A percentile compares a stretch with the other conserved stretches of the same genome.
Conservation (phyloP, 2,113 vertebrate genomes). For the Zosterops lateralis region DNA sequence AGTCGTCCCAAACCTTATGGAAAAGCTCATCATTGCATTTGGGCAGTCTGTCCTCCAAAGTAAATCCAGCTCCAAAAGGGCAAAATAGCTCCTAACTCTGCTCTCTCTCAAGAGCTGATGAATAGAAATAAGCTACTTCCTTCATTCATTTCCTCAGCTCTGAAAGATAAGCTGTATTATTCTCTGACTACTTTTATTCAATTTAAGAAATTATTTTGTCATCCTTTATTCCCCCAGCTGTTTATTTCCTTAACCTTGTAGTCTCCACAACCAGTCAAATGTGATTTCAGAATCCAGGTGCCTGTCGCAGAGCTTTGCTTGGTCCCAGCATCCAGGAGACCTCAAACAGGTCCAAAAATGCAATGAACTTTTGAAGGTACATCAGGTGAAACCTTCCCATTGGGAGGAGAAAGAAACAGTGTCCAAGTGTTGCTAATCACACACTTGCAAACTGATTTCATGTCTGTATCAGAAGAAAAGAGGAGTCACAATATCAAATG, state of each 20-base stretch:
- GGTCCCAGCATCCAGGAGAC: neutral
- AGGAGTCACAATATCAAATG: neutral
- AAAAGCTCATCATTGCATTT: neutral
- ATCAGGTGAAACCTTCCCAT: neutral
- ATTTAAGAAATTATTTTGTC: neutral
- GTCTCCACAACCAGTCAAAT: accelerated
- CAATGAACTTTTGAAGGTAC: neutral
- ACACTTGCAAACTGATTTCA: neutral
- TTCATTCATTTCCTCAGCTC: neutral
- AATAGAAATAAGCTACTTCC: neutral
- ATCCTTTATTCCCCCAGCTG: neutral
- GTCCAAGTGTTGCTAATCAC: neutral
- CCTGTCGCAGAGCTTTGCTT: neutral
- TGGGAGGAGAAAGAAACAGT: neutral
- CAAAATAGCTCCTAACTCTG: neutral
- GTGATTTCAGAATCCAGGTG: neutral
- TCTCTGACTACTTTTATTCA: neutral
- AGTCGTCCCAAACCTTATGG: neutral
- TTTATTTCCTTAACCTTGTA: neutral
- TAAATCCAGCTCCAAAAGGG: neutral
- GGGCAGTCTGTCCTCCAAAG: neutral
- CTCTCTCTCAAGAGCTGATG: neutral
- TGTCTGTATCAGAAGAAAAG: neutral
- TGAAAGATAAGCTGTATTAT: neutral
- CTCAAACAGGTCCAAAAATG: neutral